Evolutionary conservation across 2,113 vertebrate genomes (phyloP).

Genomic region (Salvelinus alpinus): DNA sequence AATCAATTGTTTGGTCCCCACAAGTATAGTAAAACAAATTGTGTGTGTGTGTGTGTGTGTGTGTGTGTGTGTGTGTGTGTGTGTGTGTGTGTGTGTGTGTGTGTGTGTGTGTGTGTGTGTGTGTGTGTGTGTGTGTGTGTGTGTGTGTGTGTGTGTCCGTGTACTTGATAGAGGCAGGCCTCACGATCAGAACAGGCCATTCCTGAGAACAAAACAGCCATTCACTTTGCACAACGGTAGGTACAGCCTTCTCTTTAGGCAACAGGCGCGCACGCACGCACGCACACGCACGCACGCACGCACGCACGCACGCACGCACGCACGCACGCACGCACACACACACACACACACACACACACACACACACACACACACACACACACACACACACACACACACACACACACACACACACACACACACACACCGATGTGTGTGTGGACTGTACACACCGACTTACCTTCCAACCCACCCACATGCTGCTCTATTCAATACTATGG

Average conservation of each 20-base stretch:
- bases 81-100: too few relatives aligned
- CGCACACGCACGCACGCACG: neutral
- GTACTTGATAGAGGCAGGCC: constrained; percentile 1
- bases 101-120: too few relatives aligned
- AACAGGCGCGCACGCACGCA: constrained; percentile 11
- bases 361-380: neutral
- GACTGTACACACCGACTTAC: neutral
- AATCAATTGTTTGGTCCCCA: too few relatives aligned
- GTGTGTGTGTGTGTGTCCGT: neutral
- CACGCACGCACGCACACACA: too few relatives aligned
- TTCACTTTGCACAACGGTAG: constrained; percentile 18
- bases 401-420: too few relatives aligned
- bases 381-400: too few relatives aligned
- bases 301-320: too few relatives aligned
- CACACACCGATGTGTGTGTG: too few relatives aligned
- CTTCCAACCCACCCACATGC: neutral
- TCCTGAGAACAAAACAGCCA: constrained; percentile 35
- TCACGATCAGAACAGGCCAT: constrained; percentile 19
- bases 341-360: neutral
- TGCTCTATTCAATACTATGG: neutral
- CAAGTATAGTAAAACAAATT: neutral
- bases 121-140: too few relatives aligned
- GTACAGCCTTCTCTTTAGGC: constrained; percentile 25
- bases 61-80: neutral
- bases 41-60: too few relatives aligned